Evolutionary conservation across 2,888 invertebrate genomes (phyloP).

Genomic region (Cosmorhoe ocellata): DNA sequence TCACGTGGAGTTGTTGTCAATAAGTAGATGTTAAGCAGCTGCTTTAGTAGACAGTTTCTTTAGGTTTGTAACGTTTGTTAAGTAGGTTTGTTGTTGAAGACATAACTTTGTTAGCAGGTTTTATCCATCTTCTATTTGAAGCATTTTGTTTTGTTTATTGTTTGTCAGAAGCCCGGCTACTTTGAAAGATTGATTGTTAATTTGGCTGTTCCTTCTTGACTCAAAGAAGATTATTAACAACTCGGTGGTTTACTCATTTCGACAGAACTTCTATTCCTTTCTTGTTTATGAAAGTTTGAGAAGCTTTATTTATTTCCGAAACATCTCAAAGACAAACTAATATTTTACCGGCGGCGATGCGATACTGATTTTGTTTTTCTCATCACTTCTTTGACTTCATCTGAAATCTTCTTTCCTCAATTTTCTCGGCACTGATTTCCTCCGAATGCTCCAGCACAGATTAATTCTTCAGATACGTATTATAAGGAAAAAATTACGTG

Average conservation of each 20-base stretch:
- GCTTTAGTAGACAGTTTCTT: not conserved
- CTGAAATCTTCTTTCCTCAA: conserved; percentile 4
- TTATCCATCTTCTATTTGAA: conserved; percentile 4
- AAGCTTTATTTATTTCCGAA: conserved; percentile 1
- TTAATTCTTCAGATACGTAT: conserved; percentile 13
- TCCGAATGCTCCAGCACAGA: conserved; percentile 8
- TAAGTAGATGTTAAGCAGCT: too few species aligned
- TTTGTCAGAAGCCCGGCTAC: conserved; percentile 10
- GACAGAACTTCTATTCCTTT: conserved; percentile 10
- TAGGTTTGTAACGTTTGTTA: conserved; percentile 1
- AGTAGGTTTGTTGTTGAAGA: conserved; percentile 10
- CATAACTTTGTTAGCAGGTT: conserved; percentile 5
- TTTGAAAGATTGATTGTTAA: conserved; percentile 15
- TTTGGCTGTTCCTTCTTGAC: conserved; percentile 3
- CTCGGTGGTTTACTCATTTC: conserved; percentile 14
- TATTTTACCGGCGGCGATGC: not conserved
- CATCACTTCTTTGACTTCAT: conserved; percentile 1
- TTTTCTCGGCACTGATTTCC: not conserved
- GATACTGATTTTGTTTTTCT: conserved; percentile 1
- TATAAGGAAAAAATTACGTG: conserved; percentile 22
- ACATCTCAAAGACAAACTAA: not conserved
- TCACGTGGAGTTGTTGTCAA: too few species aligned
- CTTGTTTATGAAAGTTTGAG: conserved; percentile 13
- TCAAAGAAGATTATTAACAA: conserved; percentile 17
- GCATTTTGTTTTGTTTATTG: conserved; percentile 8